phyloP scores from a whole-genome alignment of 1,140 invertebrate species.

The Sitobion miscanthi region DNA sequence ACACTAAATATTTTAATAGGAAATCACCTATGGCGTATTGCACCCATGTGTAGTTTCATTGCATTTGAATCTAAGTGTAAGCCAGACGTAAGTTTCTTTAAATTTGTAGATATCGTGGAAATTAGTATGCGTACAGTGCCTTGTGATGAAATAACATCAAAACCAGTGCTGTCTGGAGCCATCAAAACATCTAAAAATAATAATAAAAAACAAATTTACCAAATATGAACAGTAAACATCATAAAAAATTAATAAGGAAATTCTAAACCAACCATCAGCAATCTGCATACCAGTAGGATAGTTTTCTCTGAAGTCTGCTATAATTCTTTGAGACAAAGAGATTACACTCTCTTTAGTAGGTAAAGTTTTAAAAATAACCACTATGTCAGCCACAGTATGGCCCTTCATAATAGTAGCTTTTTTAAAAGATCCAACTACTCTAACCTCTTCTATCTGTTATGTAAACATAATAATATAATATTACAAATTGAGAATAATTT shows the following conservation, averaged over 20 bases:
- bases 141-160: slow-evolving; percentile 61
- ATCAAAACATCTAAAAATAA: slow-evolving; percentile 39
- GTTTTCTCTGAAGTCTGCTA: slow-evolving; percentile 43
- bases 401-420: slow-evolving; percentile 97
- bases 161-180: slow-evolving; percentile 48
- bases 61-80: slow-evolving; percentile 75
- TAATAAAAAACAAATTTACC: neutral
- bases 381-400: slow-evolving; percentile 94
- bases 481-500: neutral
- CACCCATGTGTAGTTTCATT: slow-evolving; percentile 87
- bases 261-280: slow-evolving; percentile 17
- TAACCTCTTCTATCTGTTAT: slow-evolving; percentile 89
- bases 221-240: neutral
- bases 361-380: slow-evolving; percentile 96
- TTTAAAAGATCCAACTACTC: slow-evolving; percentile 96
- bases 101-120: slow-evolving; percentile 71
- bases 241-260: neutral
- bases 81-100: slow-evolving; percentile 71
- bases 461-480: neutral
- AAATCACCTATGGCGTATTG: slow-evolving; percentile 77
- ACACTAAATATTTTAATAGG: neutral
- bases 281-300: slow-evolving; percentile 39
- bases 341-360: slow-evolving; percentile 93
- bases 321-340: slow-evolving; percentile 62
- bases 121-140: slow-evolving; percentile 68